A percentile compares a stretch with the other conserved stretches of the same genome.
These are phyloP conservation scores for Salvator merianae DNA, from an alignment of 2,113 vertebrate species.

Conservation along the genomic window DNA sequence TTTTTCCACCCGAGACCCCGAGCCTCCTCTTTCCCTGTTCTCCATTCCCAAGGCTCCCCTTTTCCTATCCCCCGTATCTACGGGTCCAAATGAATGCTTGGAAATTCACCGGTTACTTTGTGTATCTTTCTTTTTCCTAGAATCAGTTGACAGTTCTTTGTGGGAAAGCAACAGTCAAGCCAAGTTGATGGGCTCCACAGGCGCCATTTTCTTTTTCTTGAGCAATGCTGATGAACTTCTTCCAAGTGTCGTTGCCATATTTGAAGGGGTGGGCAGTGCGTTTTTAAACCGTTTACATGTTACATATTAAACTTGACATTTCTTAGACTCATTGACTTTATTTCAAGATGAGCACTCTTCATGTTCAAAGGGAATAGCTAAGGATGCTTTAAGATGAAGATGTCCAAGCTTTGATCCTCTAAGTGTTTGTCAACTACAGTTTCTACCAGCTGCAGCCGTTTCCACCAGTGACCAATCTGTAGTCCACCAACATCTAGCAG, in stretches of 20 bases:
- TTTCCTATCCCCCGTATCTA: neutral
- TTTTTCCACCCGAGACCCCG: too few species aligned
- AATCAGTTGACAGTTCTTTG: conserved; percentile 66
- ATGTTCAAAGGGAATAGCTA: neutral
- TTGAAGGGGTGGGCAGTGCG: neutral
- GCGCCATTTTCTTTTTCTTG: neutral
- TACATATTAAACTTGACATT: conserved; percentile 34
- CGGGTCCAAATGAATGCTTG: neutral
- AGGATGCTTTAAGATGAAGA: too few species aligned
- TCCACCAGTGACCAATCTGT: too few species aligned
- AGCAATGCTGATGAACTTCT: neutral
- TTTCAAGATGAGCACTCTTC: neutral
- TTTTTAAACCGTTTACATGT: conserved; percentile 46
- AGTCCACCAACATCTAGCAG: too few species aligned
- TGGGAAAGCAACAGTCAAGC: conserved; percentile 66
- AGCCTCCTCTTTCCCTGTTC: too few species aligned
- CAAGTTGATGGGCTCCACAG: conserved; percentile 26
- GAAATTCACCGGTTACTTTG: neutral
- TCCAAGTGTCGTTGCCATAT: neutral
- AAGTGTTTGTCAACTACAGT: too few species aligned
- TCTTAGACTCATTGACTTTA: conserved; percentile 6
- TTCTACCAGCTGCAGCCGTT: too few species aligned
- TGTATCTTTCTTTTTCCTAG: conserved; percentile 26
- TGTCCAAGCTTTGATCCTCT: too few species aligned
- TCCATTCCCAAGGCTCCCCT: neutral